Evolutionary conservation across 2,113 vertebrate species (phyloP).

Genomic region (Rhinoptilus africanus): DNA sequence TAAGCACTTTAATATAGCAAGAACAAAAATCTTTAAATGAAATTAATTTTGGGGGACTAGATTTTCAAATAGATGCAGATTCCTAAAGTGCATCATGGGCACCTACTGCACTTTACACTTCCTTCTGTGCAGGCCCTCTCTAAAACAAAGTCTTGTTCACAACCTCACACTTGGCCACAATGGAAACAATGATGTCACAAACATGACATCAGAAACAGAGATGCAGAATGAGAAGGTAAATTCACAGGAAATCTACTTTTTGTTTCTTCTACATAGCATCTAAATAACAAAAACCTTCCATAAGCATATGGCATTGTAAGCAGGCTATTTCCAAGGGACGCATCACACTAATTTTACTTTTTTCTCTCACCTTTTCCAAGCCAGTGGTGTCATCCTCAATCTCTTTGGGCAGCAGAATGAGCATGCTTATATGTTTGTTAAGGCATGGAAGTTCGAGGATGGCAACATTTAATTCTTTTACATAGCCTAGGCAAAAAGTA

Average conservation of each 20-base stretch:
- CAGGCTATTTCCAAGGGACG: not conserved
- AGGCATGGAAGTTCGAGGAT: conserved; percentile 90
- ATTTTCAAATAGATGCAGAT: not conserved
- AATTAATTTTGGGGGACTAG: not conserved
- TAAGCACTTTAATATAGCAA: not conserved
- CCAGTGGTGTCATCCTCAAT: conserved; percentile 83
- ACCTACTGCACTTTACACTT: not conserved
- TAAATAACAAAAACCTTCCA: not conserved
- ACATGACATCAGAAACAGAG: not conserved
- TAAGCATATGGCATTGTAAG: not conserved
- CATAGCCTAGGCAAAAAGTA: conserved; percentile 73
- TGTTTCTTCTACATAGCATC: not conserved
- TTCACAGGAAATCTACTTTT: not conserved
- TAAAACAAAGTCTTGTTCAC: not conserved
- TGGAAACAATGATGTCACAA: not conserved
- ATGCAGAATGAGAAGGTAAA: not conserved
- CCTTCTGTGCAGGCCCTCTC: not conserved
- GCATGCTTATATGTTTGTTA: conserved; percentile 90
- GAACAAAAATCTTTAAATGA: not conserved
- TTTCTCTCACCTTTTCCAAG: conserved; percentile 83
- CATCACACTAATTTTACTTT: not conserved
- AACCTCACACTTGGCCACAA: not conserved
- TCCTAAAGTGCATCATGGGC: not conserved
- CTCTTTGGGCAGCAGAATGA: conserved; percentile 86
- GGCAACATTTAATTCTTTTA: conserved; percentile 76